phyloP scores from a whole-genome alignment of 2,113 vertebrate genomes.

The Megaleporinus macrocephalus region DNA sequence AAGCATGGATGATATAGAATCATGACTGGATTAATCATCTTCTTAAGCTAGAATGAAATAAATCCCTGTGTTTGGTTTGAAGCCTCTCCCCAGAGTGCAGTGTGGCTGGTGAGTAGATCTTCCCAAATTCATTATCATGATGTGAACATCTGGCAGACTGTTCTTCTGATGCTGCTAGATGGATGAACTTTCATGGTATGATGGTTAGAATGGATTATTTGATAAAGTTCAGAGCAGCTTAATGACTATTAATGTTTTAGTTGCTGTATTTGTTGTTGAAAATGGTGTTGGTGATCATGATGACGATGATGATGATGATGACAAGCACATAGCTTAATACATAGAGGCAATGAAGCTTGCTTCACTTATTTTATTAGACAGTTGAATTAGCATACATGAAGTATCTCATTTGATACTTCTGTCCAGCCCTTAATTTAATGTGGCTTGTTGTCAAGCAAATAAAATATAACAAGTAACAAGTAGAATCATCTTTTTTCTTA shows the following conservation, averaged over 20 bases:
- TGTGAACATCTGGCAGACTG: neutral
- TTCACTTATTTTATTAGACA: neutral
- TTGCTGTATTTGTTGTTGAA: neutral
- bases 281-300: neutral
- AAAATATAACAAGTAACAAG: neutral
- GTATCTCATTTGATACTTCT: neutral
- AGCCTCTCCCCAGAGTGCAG: too few species aligned
- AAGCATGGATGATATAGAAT: neutral
- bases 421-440: neutral
- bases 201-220: neutral
- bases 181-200: neutral
- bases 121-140: neutral
- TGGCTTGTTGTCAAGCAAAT: neutral
- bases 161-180: neutral
- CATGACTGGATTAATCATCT: neutral
- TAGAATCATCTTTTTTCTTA: too few species aligned
- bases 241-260: neutral
- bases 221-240: neutral
- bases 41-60: neutral
- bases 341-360: neutral
- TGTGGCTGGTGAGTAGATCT: neutral
- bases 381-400: slow-evolving; percentile 6
- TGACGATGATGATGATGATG: slow-evolving; percentile 5
- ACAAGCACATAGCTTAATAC: neutral
- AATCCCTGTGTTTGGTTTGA: neutral